These are phyloP conservation scores for Agrochola lota DNA, from an alignment of 2,888 invertebrate genomes.

Conservation along the genomic window DNA sequence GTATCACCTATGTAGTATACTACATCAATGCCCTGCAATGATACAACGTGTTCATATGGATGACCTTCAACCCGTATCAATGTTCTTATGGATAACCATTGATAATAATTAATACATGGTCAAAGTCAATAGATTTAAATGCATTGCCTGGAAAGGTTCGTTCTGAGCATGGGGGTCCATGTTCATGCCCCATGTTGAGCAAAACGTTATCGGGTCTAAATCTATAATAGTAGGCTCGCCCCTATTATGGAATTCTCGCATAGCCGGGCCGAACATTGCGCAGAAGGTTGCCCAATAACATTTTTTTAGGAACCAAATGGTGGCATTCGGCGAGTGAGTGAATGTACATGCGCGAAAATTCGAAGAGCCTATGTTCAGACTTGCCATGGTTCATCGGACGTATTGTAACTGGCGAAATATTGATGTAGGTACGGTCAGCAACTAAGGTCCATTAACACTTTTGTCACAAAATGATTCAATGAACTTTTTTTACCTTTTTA, in stretches of 20 bases:
- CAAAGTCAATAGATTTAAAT: background rate
- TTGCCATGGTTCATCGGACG: background rate
- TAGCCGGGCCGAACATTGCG: background rate
- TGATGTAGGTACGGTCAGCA: background rate
- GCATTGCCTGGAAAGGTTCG: background rate
- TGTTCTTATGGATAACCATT: background rate
- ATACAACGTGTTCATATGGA: conserved; percentile 8
- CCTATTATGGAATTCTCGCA: background rate
- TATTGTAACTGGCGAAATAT: background rate
- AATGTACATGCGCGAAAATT: background rate
- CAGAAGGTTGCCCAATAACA: no score
- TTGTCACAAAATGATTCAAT: background rate
- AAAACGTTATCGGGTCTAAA: background rate
- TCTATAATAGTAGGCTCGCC: background rate
- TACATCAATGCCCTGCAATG: conserved; percentile 90
- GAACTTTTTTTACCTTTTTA: background rate
- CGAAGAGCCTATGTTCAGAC: background rate
- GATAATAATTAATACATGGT: background rate
- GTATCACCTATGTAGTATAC: conserved; percentile 97
- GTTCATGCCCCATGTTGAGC: background rate
- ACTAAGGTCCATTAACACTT: background rate
- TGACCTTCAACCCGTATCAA: background rate
- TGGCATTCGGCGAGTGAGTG: background rate
- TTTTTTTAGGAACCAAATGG: background rate
- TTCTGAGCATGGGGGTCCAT: background rate